phyloP scores from a whole-genome alignment of 2,113 vertebrate species.

The Prionailurus bengalensis region DNA sequence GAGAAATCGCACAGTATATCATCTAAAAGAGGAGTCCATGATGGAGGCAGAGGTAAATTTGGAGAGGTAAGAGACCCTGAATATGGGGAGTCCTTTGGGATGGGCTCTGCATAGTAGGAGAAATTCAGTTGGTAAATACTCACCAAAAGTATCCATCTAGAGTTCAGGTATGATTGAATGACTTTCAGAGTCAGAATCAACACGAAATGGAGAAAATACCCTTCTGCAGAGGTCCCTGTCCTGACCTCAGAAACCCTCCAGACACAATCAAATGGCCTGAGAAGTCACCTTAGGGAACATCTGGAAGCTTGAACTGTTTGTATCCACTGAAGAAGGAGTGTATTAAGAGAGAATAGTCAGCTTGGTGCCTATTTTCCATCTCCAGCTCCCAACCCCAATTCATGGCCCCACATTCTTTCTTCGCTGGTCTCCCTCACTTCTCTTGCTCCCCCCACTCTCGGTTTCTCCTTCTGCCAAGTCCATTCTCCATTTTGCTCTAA shows the following conservation, averaged over 20 bases:
- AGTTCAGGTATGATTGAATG: not conserved
- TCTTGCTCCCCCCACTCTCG: not conserved
- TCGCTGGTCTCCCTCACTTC: not conserved
- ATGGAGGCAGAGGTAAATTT: constrained; percentile 74
- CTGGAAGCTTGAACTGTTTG: not conserved
- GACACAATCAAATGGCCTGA: not conserved
- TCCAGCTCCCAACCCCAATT: not conserved
- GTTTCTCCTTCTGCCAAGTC: not conserved
- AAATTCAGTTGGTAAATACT: not conserved
- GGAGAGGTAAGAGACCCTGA: constrained; percentile 68
- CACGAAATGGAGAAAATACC: constrained; percentile 18
- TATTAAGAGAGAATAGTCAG: not conserved
- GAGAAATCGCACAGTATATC: constrained; percentile 61
- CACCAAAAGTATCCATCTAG: not conserved
- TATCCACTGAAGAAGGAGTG: not conserved
- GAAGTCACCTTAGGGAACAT: not conserved
- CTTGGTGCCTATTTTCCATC: not conserved
- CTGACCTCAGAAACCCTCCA: not conserved
- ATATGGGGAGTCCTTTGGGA: not conserved
- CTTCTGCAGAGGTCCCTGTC: not conserved
- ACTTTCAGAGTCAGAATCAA: constrained; percentile 39
- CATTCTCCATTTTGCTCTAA: constrained; percentile 3
- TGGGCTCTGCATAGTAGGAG: not conserved
- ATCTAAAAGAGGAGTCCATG: constrained; percentile 10
- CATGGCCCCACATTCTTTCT: not conserved